phyloP scores from a whole-genome alignment of 2,113 vertebrate species.

The Sphaerodactylus townsendi region DNA sequence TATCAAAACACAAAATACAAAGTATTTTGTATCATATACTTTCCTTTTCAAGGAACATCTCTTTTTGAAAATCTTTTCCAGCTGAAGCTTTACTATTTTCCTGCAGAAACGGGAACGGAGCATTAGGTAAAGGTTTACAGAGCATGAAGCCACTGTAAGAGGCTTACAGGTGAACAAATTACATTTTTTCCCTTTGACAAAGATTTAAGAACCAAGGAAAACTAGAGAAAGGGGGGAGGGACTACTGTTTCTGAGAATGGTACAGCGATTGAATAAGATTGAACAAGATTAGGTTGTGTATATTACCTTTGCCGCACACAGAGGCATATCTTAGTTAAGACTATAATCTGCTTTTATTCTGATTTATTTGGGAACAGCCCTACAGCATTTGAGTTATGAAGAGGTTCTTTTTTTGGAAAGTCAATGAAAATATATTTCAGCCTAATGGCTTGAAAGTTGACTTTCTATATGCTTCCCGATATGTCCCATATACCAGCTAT shows the following conservation, averaged over 20 bases:
- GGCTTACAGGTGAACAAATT: not conserved
- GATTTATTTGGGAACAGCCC: not conserved
- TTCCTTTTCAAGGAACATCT: not conserved
- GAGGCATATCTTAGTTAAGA: not conserved
- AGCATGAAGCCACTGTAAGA: not conserved
- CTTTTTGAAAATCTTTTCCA: not conserved
- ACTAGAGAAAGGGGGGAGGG: not conserved
- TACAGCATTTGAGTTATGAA: not conserved
- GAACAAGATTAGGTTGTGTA: not conserved
- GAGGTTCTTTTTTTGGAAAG: not conserved
- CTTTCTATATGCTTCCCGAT: not conserved
- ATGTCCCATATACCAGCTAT: not conserved
- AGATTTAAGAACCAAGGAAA: not conserved
- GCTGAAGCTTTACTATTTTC: not conserved
- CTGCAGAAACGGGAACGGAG: not conserved
- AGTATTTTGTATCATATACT: not conserved
- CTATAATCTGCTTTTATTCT: not conserved
- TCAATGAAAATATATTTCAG: not conserved
- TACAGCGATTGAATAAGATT: not conserved
- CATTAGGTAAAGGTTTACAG: conserved; percentile 13
- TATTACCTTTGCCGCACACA: not conserved
- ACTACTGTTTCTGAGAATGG: not conserved
- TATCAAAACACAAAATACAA: not conserved
- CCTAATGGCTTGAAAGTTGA: not conserved
- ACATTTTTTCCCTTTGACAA: not conserved